Evolutionary conservation across 2,797 vertebrate species (phyloP).

Genomic region (Emydoidea blandingii): DNA sequence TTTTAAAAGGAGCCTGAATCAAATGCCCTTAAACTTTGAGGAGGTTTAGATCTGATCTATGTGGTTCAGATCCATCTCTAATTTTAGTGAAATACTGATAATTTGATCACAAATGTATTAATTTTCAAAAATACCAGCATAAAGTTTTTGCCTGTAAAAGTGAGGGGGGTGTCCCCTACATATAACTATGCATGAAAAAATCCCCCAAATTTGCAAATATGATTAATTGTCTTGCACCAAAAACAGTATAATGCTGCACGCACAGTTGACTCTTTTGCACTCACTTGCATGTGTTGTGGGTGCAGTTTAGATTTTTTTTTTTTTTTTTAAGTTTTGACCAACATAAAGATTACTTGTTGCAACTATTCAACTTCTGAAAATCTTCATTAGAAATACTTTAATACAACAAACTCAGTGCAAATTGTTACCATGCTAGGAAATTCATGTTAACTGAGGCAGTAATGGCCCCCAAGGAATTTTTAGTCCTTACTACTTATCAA

Average conservation of each 20-base stretch:
- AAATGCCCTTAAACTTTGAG: not conserved
- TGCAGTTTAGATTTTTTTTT: not conserved
- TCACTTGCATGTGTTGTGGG: not conserved
- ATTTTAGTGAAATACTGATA: not conserved
- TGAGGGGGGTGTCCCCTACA: not conserved
- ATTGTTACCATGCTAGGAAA: not conserved
- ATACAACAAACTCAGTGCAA: not conserved
- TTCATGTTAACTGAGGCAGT: rapidly evolving
- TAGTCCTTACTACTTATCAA: constrained; percentile 1
- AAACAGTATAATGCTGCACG: not conserved
- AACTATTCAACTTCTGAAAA: not conserved
- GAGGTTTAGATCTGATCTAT: not conserved
- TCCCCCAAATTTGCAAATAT: not conserved
- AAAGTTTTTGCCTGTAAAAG: not conserved
- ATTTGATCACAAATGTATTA: not conserved
- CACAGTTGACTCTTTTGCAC: not conserved
- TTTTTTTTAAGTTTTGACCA: not conserved
- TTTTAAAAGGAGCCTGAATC: not conserved
- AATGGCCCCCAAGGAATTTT: not conserved
- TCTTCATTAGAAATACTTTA: not conserved
- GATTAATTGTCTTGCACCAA: not conserved
- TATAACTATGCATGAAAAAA: not conserved
- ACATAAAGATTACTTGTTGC: not conserved
- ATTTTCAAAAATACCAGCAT: not conserved
- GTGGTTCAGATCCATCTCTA: not conserved